Conservation (phyloP, 2,113 vertebrate genomes). For the Anoura caudifer region DNA sequence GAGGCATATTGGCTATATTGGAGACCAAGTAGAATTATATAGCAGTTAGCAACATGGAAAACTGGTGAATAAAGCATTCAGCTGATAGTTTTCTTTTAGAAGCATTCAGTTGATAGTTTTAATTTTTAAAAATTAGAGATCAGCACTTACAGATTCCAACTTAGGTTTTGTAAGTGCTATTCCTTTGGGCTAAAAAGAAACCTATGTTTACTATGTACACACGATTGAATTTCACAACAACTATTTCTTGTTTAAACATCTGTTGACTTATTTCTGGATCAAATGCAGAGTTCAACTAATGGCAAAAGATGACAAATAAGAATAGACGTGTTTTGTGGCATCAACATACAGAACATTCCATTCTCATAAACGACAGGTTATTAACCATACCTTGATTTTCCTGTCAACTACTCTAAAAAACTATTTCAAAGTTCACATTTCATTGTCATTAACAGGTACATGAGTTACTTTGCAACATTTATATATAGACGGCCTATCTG, state of each 20-base stretch:
- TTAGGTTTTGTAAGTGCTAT: background rate
- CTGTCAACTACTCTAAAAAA: constrained; percentile 42
- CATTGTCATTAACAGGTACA: constrained; percentile 15
- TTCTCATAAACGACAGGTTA: constrained; percentile 43
- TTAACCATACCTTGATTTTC: constrained; percentile 35
- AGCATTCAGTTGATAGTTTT: background rate
- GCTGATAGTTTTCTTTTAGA: background rate
- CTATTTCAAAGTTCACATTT: constrained; percentile 33
- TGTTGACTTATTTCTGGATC: constrained; percentile 55
- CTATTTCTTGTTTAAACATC: constrained; percentile 54
- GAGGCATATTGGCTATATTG: background rate
- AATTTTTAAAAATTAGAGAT: constrained; percentile 44
- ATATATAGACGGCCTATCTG: background rate
- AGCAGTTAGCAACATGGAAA: background rate
- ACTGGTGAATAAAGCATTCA: background rate
- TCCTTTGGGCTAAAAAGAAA: background rate
- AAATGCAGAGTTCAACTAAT: constrained; percentile 40
- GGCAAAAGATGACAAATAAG: constrained; percentile 38
- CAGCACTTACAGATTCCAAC: background rate
- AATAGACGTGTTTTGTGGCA: constrained; percentile 45
- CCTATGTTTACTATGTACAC: constrained; percentile 38
- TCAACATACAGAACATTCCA: constrained; percentile 56
- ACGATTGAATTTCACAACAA: constrained; percentile 41
- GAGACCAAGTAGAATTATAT: background rate
- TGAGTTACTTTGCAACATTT: constrained; percentile 13